Conservation (phyloP, 1,140 invertebrate genomes). For the Pogonognathellus flavescens region DNA sequence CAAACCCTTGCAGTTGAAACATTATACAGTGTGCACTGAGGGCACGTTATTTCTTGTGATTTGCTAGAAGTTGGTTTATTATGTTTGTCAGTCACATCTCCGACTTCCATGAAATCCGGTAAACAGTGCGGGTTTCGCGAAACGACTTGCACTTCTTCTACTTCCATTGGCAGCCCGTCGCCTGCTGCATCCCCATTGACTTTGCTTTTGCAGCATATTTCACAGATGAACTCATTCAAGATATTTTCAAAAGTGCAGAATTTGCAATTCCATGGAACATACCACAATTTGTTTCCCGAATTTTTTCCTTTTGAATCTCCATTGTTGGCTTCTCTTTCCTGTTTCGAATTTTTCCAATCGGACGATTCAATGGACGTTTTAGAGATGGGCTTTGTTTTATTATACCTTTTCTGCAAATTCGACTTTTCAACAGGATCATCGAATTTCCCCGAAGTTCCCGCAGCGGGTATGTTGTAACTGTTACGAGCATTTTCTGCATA, state of each 20-base stretch:
- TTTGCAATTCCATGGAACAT: constrained; percentile 53
- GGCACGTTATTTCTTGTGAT: neutral
- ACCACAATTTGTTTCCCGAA: neutral
- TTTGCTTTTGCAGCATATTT: constrained; percentile 61
- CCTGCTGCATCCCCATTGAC: constrained; percentile 35
- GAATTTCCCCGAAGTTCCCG: neutral
- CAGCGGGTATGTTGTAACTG: neutral
- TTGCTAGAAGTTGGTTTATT: neutral
- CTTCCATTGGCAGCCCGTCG: neutral
- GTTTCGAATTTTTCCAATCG: neutral
- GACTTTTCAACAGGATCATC: neutral
- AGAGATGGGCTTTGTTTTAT: neutral
- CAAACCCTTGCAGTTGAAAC: neutral
- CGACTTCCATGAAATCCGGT: neutral
- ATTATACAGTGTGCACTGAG: constrained; percentile 20
- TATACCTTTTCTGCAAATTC: neutral
- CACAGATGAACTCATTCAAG: constrained; percentile 44
- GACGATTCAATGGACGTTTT: neutral
- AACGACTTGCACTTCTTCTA: neutral
- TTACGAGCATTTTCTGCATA: neutral
- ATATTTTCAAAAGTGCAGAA: constrained; percentile 58
- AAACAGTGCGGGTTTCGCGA: neutral
- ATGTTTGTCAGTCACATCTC: neutral
- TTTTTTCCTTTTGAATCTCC: no score
- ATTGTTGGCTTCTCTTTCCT: no score